These are phyloP conservation scores for Rhogogaster chlorosoma DNA, from an alignment of 2,888 invertebrate genomes.

Conservation along the genomic window DNA sequence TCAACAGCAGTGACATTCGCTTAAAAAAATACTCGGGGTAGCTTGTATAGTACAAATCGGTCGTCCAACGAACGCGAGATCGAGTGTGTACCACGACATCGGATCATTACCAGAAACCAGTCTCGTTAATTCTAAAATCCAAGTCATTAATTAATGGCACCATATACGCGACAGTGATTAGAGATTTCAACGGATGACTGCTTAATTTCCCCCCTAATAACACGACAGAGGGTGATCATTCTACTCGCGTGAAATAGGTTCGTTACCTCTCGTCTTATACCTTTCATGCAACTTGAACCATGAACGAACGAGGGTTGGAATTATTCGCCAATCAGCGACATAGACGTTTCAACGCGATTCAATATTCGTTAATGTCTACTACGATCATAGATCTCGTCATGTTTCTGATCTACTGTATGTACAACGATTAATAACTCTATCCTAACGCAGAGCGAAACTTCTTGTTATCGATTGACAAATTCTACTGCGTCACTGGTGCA, in stretches of 20 bases:
- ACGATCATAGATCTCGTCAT: neutral
- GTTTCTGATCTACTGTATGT: neutral
- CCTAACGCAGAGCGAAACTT: neutral
- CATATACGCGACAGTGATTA: slow-evolving; percentile 1
- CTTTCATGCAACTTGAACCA: neutral
- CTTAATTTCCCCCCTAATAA: neutral
- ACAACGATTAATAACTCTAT: too few species aligned
- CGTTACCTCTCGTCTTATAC: neutral
- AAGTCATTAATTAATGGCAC: slow-evolving; percentile 14
- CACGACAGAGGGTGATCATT: neutral
- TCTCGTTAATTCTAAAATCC: slow-evolving; percentile 26
- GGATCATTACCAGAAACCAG: slow-evolving; percentile 20
- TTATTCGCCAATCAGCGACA: neutral
- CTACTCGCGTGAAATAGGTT: neutral
- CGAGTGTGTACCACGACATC: slow-evolving; percentile 7
- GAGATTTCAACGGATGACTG: neutral
- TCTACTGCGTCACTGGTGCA: neutral
- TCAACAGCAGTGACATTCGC: neutral
- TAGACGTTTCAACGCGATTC: neutral
- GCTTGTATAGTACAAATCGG: too few species aligned
- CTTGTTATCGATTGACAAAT: neutral
- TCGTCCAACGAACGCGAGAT: neutral
- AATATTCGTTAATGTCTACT: neutral
- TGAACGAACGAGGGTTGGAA: neutral
- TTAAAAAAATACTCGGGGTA: neutral